Evolutionary conservation across 2,888 invertebrate genomes (phyloP), one percentile per base, ranked within the genome.

Genomic region (Plutella xylostella): DNA sequence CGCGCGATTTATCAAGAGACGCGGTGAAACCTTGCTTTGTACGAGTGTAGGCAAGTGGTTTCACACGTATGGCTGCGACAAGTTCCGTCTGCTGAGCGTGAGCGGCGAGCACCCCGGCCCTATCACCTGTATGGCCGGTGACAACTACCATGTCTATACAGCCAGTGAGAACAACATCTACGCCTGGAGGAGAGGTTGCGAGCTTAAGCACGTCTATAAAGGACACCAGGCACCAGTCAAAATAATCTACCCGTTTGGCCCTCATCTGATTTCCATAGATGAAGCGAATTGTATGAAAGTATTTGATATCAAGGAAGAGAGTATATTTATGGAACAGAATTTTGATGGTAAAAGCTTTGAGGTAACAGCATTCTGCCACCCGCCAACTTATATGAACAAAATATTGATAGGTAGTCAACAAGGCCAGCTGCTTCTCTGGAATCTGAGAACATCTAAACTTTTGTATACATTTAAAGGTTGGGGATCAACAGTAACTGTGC

Each of bases 341-440:
- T 93, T 94, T 58, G 85, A 88, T 45, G 82, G 85, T 12, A 72
- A 85, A 0, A 74, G 79, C n/a, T 98, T 98, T 64, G 84, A 88
- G 57, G 89, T 98, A 22, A 90, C 92, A 0, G 85, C 93, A 0
- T 52, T 97, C n/a, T 83, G 92, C 46, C 99, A 99, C 84, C 99
- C 98, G 0, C 90, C 89, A 19, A 96, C 98, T 0, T 99, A 98
- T 68, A 72, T 97, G 14, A 98, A 99, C 67, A 99, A 99, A 68
- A 87, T 98, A 48, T 68, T 98, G 21, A 75, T 98, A 33, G 97
- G 93, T 1, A 95, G 95, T 55, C 86, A 89, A 46, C 93, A 96
- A 65, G 97, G 97, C 0, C 71, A 85, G 34, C 61, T 98, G 52
- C 95, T 96, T 61, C 70, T 98, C 50, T 96, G 96, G 94, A 98